Base-by-base conservation (phyloP, 2,888 invertebrate genomes). In the Apomyelois bistriatella region DNA sequence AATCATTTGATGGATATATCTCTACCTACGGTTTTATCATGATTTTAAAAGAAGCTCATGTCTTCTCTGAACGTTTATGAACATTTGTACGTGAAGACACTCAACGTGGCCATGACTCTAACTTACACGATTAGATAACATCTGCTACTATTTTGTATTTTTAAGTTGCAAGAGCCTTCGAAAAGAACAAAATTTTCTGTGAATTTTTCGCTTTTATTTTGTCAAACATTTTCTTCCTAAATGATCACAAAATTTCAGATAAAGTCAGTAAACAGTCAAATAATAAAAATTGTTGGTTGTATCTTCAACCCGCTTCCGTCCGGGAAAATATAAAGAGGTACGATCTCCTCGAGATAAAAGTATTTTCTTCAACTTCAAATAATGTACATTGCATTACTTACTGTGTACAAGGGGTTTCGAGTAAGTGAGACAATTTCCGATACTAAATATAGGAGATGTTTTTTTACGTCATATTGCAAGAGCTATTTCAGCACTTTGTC, bases 201-300 rank as follows among this genome's bases (percentile, higher is more conserved):
- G 5, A 22, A 22, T 22, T 22, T 22, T 22, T 22, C 22, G 22
- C 22, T 22, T 22, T 22, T 22, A 22, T 22, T 22, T 22, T 22
- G 5, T 22, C 22, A 22, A 22, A 22, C 22, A 22, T 22, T 22
- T 22, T 22, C 22, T 22, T 22, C 22, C 5, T 22, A 22, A 22
- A 37, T 37, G 17, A 9, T 41, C 41, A 41, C 8, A 17, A 16
- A 7, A 41, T 41, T 36, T 36, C 17, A 35, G 36, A 48, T 35
- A 48, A 28, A 43, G 43, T 30, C 43, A 13, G 43, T 43, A 28
- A 43, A 42, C 41, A 13, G 16, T 49, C 22, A 51, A 51, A 41
- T 35, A 48, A 48, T 22, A 37, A 35, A 37, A 38, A 28, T 22
- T 28, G 13, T 13, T 17, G 5, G 28, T 47, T 13, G 43, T 16